A percentile compares a stretch with the other conserved stretches of the same genome.
Conservation (phyloP, 2,797 vertebrate species). For the Hirundo rustica region DNA sequence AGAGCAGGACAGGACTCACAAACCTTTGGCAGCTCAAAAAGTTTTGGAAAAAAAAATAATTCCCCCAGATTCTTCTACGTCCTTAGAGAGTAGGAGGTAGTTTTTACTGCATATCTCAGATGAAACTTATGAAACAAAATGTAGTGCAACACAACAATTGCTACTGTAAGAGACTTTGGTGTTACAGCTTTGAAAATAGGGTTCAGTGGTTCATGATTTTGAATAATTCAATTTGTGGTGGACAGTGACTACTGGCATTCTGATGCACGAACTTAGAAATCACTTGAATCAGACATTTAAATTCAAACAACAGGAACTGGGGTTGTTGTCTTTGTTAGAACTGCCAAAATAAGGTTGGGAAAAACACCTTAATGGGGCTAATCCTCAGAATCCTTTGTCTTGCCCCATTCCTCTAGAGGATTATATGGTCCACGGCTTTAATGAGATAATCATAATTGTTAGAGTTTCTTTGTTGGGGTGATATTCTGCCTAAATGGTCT, state of each 20-base stretch:
- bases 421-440: conserved; percentile 29
- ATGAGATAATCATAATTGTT: conserved; percentile 7
- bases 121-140: not conserved
- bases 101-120: not conserved
- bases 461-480: conserved; percentile 46
- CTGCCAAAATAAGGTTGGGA: conserved; percentile 16
- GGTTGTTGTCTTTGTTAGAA: not conserved
- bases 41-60: not conserved
- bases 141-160: not conserved
- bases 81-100: not conserved
- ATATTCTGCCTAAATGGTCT: conserved; percentile 48
- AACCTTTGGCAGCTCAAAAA: not conserved
- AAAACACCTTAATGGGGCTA: conserved; percentile 39
- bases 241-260: not conserved
- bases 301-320: not conserved
- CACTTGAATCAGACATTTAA: not conserved
- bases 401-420: not conserved
- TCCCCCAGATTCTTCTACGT: not conserved
- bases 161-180: not conserved
- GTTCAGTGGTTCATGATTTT: not conserved
- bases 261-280: not conserved
- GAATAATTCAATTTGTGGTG: not conserved
- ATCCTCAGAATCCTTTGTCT: conserved; percentile 25
- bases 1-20: not conserved
- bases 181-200: not conserved